Percentiles rank a stretch among this genome's conserved stretches.
Conservation (phyloP, 1,140 invertebrate species). For the Zelostemma sp. region DNA sequence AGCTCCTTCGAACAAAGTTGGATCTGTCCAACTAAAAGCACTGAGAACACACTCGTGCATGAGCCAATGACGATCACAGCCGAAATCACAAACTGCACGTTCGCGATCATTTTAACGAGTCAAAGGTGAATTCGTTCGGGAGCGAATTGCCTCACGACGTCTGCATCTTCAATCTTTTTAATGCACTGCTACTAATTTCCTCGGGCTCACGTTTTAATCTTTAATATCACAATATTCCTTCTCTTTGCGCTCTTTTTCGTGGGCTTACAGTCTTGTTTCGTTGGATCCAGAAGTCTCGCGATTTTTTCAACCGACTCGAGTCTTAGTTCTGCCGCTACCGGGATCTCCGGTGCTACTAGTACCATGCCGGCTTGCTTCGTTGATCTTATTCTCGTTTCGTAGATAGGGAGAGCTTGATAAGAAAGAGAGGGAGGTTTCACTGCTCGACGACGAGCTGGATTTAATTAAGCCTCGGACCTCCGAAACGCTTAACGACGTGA, state of each 20-base stretch:
- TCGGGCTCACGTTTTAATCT: too few relatives aligned
- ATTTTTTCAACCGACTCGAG: slow-evolving; percentile 24
- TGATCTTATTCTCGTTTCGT: slow-evolving; percentile 41
- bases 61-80: slow-evolving; percentile 5
- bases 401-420: slow-evolving; percentile 43
- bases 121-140: background rate
- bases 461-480: too few relatives aligned
- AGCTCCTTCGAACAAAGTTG: slow-evolving; percentile 36
- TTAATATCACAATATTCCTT: too few relatives aligned
- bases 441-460: slow-evolving; percentile 10
- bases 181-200: too few relatives aligned
- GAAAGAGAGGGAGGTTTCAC: slow-evolving; percentile 24
- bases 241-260: too few relatives aligned
- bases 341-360: slow-evolving; percentile 43
- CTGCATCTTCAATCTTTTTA: too few relatives aligned
- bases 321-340: slow-evolving; percentile 40
- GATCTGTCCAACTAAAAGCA: slow-evolving; percentile 13
- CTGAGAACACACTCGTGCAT: slow-evolving; percentile 10
- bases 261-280: too few relatives aligned
- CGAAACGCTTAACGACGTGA: slow-evolving; percentile 39
- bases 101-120: background rate
- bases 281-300: slow-evolving; percentile 13
- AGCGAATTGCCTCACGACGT: background rate
- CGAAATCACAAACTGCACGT: slow-evolving; percentile 1
- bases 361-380: slow-evolving; percentile 40